Evolutionary conservation across 2,113 vertebrate species (phyloP), one percentile per base, ranked within the genome.

Genomic region (Prietella phreatophila): DNA sequence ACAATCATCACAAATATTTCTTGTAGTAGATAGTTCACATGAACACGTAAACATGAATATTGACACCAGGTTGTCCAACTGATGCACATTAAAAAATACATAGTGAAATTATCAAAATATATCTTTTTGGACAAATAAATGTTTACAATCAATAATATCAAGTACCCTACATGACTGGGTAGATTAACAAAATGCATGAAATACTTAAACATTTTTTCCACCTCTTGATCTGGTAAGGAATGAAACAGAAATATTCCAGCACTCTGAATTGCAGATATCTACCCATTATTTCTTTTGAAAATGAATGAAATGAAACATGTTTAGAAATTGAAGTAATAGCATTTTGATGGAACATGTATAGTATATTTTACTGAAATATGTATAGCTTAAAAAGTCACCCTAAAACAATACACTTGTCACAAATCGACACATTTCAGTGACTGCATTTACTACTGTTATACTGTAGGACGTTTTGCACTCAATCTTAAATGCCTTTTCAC

Each of bases 21-120:
- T 85, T 19, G 91, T 83, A 90, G 82, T 89, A 79, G 56, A 87
- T 88, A 87, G 79, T 86, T 89, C 76, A 88, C 88, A 90, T 84
- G 81, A 85, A 88, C 85, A 89, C 87, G 89, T 55, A 89, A 89
- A 86, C 82, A 89, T 89, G 75, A 56, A 90, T 75, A 82, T 85
- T 71, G 76, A 86, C 89, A 88, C 84, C 82, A 79, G 88, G 86
- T 80, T 86, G 60, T 85, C 33, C 42, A 87, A 86, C 87, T 88
- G 82, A 90, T 83, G 89, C 88, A 93, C 92, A 87, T 91, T 92
- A 89, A 92, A 92, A 93, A 91, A 84, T 60, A 76, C 65, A 89
- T 93, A 89, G 92, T 94, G 91, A 94, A 93, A 92, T 94, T 93
- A 94, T 94, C 92, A 93, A 95, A 94, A 95, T 92, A 94, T 90